A percentile compares a stretch with the other conserved stretches of the same genome.
These are phyloP conservation scores for Cassiopea andromeda DNA, from an alignment of 30 jellyfish, hydroid and myxozoan genomes.

Conservation along the genomic window DNA sequence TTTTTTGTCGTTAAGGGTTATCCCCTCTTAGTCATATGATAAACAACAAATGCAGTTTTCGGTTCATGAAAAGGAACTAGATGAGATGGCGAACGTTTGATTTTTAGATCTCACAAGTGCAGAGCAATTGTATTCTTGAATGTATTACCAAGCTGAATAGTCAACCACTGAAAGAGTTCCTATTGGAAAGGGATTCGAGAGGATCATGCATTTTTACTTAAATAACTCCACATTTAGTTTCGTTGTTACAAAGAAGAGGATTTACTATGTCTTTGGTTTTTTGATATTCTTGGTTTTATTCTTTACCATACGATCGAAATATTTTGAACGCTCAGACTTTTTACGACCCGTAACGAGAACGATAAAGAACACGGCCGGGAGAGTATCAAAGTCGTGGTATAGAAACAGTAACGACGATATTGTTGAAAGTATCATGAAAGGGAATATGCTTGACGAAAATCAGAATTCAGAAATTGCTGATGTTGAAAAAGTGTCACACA, in stretches of 20 bases:
- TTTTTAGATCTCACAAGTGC: neutral
- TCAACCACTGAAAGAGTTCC: no score
- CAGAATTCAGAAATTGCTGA: neutral
- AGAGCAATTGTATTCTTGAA: neutral
- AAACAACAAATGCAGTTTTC: neutral
- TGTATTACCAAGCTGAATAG: neutral
- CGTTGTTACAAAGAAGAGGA: conserved; percentile 32
- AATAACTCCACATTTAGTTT: neutral
- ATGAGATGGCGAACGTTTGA: neutral
- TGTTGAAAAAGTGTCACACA: neutral
- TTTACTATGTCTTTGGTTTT: conserved; percentile 33
- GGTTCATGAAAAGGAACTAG: neutral
- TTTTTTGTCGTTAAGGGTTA: neutral
- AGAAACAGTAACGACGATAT: neutral
- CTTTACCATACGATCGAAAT: conserved; percentile 53
- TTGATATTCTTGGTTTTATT: conserved; percentile 13
- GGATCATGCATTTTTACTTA: neutral
- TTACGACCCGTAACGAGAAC: conserved; percentile 65
- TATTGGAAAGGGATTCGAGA: neutral
- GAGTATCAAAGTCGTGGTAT: neutral
- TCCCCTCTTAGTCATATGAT: conserved; percentile 52
- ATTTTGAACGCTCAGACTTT: conserved; percentile 66
- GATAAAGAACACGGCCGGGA: conserved; percentile 7
- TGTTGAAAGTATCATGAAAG: conserved; percentile 2
- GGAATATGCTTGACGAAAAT: neutral